These are phyloP conservation scores for Drosophila peninsularis DNA, from an alignment of 2,888 invertebrate species.

Conservation along the genomic window DNA sequence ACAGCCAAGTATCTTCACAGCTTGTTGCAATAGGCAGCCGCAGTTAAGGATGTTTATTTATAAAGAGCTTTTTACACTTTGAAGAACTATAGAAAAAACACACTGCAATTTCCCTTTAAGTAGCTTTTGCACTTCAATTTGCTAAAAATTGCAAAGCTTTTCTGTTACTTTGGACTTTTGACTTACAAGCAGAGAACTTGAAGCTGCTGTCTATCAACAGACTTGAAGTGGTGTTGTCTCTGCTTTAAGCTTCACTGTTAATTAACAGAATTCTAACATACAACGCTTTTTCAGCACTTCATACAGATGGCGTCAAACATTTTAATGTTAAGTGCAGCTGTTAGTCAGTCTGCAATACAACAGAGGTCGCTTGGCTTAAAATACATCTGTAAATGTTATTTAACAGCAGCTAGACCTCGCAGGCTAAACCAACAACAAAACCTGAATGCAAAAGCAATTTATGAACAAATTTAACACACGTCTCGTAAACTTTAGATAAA, in stretches of 20 bases:
- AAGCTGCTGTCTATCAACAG: not conserved
- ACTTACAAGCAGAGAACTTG: no score
- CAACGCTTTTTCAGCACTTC: not conserved
- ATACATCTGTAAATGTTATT: not conserved
- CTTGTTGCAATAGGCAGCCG: not conserved
- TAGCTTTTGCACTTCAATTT: not conserved
- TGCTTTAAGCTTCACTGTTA: not conserved
- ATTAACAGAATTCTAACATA: not conserved
- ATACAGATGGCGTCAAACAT: not conserved
- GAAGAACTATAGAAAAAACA: not conserved
- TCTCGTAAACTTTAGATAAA: slow-evolving; percentile 35
- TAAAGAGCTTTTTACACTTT: not conserved
- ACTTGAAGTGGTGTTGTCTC: not conserved
- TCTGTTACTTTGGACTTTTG: no score
- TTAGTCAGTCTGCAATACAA: not conserved
- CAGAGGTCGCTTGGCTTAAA: slow-evolving; percentile 23
- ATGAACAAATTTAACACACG: slow-evolving; percentile 47
- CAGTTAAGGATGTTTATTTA: not conserved
- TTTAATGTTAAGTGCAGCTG: not conserved
- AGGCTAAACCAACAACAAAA: not conserved
- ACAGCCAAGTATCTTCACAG: not conserved
- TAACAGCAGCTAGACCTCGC: slow-evolving; percentile 1
- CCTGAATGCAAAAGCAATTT: slow-evolving; percentile 35
- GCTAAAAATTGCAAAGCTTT: not conserved
- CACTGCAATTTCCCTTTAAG: not conserved